Percentiles rank a stretch among this genome's conserved stretches.
Conservation (phyloP, 2,888 invertebrate genomes). For the Pseudococcus jackbeardsleyi region DNA sequence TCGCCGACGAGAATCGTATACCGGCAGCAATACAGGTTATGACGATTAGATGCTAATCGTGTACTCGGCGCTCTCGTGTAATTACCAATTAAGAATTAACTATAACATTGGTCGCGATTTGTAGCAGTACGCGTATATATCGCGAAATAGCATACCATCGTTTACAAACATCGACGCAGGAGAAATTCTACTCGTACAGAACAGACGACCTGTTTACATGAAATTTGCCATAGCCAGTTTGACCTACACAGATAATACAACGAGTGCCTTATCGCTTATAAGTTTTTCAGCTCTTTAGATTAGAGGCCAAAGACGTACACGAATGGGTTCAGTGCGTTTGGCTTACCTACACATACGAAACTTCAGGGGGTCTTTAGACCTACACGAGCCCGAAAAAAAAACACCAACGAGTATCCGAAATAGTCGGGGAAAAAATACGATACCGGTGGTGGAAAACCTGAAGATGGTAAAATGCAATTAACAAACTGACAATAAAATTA, state of each 20-base stretch:
- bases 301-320: background rate
- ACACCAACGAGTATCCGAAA: background rate
- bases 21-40: background rate
- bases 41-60: conserved; percentile 27
- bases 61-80: conserved; percentile 3
- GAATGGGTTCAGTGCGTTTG: background rate
- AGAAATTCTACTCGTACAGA: background rate
- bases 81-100: conserved; percentile 33
- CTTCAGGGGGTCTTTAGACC: background rate
- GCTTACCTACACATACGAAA: background rate
- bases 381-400: background rate
- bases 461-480: conserved; percentile 62
- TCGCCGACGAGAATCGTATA: background rate
- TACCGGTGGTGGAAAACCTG: background rate
- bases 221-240: conserved; percentile 5
- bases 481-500: conserved; percentile 65
- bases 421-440: background rate
- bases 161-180: background rate
- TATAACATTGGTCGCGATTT: conserved; percentile 31
- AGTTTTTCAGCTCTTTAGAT: background rate
- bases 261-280: background rate
- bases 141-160: background rate
- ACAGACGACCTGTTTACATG: conserved; percentile 11
- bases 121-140: background rate
- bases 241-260: background rate